These are phyloP conservation scores for Drosophila nr. medialis DNA, from an alignment of 2,888 invertebrate species.

Conservation along the genomic window DNA sequence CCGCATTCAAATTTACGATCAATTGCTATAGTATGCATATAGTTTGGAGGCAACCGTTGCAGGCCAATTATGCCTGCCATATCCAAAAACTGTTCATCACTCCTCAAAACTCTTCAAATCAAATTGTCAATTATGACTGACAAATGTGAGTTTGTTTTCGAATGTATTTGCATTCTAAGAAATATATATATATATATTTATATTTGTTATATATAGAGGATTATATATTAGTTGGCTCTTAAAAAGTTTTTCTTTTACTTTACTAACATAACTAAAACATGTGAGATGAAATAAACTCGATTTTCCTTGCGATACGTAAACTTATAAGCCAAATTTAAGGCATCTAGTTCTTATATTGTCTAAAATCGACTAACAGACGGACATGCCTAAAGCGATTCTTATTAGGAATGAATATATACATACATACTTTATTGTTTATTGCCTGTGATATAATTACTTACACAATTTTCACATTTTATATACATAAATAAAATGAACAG, in stretches of 20 bases:
- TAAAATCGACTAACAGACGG: too few species aligned
- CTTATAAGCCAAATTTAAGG: neutral
- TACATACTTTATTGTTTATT: too few species aligned
- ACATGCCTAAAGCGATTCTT: too few species aligned
- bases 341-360: too few species aligned
- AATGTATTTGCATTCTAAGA: slow-evolving; percentile 48
- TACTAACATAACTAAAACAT: too few species aligned
- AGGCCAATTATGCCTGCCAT: slow-evolving; percentile 36
- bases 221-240: neutral
- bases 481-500: too few species aligned
- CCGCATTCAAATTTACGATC: slow-evolving; percentile 55
- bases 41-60: neutral
- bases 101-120: slow-evolving; percentile 62
- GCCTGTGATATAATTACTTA: too few species aligned
- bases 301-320: too few species aligned
- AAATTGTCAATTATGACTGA: slow-evolving; percentile 70
- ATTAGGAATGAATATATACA: too few species aligned
- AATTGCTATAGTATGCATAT: slow-evolving; percentile 31
- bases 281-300: neutral
- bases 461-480: too few species aligned
- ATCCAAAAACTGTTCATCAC: slow-evolving; percentile 2
- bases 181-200: neutral
- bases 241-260: too few species aligned
- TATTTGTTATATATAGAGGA: slow-evolving; percentile 6
- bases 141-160: slow-evolving; percentile 49